Percentiles rank a stretch among this genome's conserved stretches.
phyloP scores from a whole-genome alignment of 2,888 invertebrate species.

The Bellardia pandia region DNA sequence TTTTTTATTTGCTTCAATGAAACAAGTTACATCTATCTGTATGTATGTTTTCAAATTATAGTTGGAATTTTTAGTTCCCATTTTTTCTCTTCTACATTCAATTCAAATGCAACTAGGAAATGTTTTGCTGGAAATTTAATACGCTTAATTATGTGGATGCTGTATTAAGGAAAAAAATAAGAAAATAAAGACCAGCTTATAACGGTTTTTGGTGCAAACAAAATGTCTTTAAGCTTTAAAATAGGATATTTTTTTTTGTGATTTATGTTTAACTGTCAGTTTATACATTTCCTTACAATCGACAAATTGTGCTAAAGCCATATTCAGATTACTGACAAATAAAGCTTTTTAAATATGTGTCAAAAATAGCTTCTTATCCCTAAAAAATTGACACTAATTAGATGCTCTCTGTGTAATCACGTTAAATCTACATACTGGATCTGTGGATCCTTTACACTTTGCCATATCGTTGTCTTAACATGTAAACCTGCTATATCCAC shows the following conservation, averaged over 20 bases:
- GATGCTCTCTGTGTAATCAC: too few relatives aligned
- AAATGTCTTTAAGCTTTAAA: constrained; percentile 22
- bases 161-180: constrained; percentile 12
- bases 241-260: neutral
- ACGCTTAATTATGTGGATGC: constrained; percentile 51
- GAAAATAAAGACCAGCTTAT: neutral
- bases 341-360: too few relatives aligned
- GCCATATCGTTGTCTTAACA: too few relatives aligned
- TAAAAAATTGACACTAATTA: too few relatives aligned
- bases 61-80: constrained; percentile 29
- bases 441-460: too few relatives aligned
- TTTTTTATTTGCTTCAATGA: constrained; percentile 23
- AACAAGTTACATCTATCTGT: constrained; percentile 32
- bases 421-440: too few relatives aligned
- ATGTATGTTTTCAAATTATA: constrained; percentile 52
- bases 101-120: constrained; percentile 61
- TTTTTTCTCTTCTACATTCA: constrained; percentile 4
- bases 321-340: too few relatives aligned
- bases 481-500: too few relatives aligned
- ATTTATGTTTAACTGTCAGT: too few relatives aligned
- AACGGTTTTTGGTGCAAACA: neutral
- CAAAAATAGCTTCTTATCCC: too few relatives aligned
- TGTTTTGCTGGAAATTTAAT: constrained; percentile 56
- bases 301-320: too few relatives aligned
- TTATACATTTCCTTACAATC: too few relatives aligned